Percentiles rank a stretch among this genome's conserved stretches.
Evolutionary conservation across 2,797 vertebrate species (phyloP).

Genomic region (Cyclopterus lumpus): DNA sequence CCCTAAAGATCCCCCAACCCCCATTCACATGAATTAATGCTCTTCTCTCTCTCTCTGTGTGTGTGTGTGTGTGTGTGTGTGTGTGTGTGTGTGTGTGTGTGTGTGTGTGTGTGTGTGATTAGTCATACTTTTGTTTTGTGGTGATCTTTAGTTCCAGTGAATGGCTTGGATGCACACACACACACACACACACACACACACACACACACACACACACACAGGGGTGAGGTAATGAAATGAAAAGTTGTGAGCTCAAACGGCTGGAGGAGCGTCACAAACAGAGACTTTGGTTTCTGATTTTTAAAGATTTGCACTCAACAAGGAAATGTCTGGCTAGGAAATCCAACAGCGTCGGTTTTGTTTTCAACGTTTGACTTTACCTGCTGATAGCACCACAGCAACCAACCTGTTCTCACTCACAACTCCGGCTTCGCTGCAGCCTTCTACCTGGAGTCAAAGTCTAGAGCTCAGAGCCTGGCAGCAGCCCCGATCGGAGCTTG

Average conservation of each 20-base stretch:
- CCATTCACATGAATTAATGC: constrained; percentile 62
- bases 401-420: neutral
- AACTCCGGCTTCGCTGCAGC: too few relatives aligned
- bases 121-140: constrained; percentile 59
- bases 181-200: constrained; percentile 22
- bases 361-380: neutral
- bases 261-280: neutral
- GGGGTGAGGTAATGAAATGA: constrained; percentile 13
- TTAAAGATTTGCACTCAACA: neutral
- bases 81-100: constrained; percentile 30
- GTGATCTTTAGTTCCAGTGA: constrained; percentile 59
- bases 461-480: too few relatives aligned
- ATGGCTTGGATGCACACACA: constrained; percentile 24
- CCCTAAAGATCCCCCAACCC: constrained; percentile 55
- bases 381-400: neutral
- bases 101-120: constrained; percentile 35
- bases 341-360: neutral
- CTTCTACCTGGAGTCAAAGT: too few relatives aligned
- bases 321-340: neutral
- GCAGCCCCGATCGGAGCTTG: too few relatives aligned
- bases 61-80: constrained; percentile 24
- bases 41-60: neutral
- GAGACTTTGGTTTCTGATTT: neutral
- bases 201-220: constrained; percentile 27
- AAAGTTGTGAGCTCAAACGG: constrained; percentile 6